A percentile compares a stretch with the other conserved stretches of the same genome.
These are phyloP conservation scores for Nebria salina DNA, from an alignment of 2,888 invertebrate species.

Conservation along the genomic window DNA sequence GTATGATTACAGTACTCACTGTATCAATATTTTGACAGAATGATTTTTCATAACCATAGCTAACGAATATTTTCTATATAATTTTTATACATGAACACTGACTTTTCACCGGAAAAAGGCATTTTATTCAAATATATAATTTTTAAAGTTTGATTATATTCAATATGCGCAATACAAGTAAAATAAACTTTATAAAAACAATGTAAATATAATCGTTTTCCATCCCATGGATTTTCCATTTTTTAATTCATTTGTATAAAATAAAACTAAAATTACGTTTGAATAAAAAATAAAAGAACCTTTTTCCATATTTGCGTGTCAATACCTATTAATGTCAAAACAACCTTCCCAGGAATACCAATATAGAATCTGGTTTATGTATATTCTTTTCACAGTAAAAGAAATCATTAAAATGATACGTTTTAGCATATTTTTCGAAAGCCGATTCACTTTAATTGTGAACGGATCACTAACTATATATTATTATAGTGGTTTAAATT, in stretches of 20 bases:
- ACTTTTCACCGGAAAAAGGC: neutral
- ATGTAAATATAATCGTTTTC: too few relatives aligned
- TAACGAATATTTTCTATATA: neutral
- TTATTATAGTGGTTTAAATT: slow-evolving; percentile 42
- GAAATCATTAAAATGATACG: slow-evolving; percentile 20
- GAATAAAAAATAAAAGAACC: too few relatives aligned
- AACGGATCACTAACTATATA: slow-evolving; percentile 22
- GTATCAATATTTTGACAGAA: slow-evolving; percentile 45
- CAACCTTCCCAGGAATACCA: neutral
- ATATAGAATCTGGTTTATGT: neutral
- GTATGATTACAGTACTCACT: slow-evolving; percentile 38
- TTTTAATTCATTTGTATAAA: too few relatives aligned
- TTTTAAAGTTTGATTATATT: neutral
- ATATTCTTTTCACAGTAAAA: slow-evolving; percentile 1
- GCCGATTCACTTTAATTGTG: slow-evolving; percentile 41
- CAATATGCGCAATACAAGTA: neutral
- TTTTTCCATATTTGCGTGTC: neutral
- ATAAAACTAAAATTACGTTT: too few relatives aligned
- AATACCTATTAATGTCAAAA: neutral
- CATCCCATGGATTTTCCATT: too few relatives aligned
- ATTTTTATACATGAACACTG: neutral
- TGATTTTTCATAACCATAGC: slow-evolving; percentile 43
- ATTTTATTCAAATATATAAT: too few relatives aligned
- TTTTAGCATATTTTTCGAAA: slow-evolving; percentile 40
- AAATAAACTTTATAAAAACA: too few relatives aligned